A percentile compares a stretch with the other conserved stretches of the same genome.
These are phyloP conservation scores for Hyposmocoma kahamanoa DNA, from an alignment of 1,140 invertebrate genomes.

Conservation along the genomic window DNA sequence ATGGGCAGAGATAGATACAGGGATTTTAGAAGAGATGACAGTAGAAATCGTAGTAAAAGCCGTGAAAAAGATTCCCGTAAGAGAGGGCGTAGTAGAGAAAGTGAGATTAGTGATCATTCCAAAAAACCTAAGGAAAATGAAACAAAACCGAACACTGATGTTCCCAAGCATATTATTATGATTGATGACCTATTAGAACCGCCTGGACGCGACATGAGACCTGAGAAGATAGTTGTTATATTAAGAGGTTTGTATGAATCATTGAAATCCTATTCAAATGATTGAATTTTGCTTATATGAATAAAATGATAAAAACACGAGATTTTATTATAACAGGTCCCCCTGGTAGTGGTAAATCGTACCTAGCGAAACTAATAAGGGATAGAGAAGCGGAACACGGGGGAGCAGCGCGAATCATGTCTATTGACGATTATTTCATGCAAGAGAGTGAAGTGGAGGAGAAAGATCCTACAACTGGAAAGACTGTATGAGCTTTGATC, in stretches of 20 bases:
- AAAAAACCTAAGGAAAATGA: constrained; percentile 30
- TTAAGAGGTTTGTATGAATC: constrained; percentile 78
- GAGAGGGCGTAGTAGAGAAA: constrained; percentile 43
- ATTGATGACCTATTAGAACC: constrained; percentile 88
- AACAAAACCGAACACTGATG: neutral
- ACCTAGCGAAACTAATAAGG: constrained; percentile 90
- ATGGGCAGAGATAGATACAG: constrained; percentile 17
- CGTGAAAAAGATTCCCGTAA: constrained; percentile 48
- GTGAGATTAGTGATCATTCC: constrained; percentile 22
- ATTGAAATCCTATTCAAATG: neutral
- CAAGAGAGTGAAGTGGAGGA: constrained; percentile 89
- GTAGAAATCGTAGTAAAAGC: constrained; percentile 27
- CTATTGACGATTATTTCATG: constrained; percentile 97
- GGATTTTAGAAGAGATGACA: constrained; percentile 21
- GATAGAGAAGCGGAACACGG: constrained; percentile 76
- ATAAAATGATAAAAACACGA: neutral
- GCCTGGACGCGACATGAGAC: constrained; percentile 84
- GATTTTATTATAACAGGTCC: constrained; percentile 74
- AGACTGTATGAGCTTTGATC: constrained; percentile 50
- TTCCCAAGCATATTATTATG: constrained; percentile 70
- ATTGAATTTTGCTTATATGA: no score
- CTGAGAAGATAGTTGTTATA: constrained; percentile 90
- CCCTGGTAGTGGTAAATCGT: constrained; percentile 93
- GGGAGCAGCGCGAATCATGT: constrained; percentile 87
- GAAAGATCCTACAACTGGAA: constrained; percentile 85